Evolutionary conservation across 1,140 invertebrate genomes (phyloP), one percentile per base, ranked within the genome.

Genomic region (Lithobius niger): DNA sequence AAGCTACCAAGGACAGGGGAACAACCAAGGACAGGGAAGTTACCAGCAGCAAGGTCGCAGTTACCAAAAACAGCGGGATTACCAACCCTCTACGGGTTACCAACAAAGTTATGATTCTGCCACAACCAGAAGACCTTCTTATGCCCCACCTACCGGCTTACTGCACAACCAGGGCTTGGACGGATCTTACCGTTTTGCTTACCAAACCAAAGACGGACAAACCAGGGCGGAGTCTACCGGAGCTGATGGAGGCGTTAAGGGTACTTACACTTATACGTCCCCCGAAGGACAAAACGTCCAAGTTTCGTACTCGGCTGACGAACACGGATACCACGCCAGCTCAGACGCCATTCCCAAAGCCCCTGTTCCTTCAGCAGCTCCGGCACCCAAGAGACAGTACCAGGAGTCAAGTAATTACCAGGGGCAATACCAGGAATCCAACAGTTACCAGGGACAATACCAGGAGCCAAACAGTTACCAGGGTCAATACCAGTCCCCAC

Each of bases 141-240:
- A 13, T 13, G 31, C 31, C 18, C 31, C 31, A 40, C 44, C 44
- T 15, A 19, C 44, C 22, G 19, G 19, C 22, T 6, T 47, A 18
- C 6, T 47, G 6, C 6, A 47, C 19, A 6, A 47, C 6, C 44
- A 47, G 4, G 19, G 10, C 10, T 47, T 47, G 22, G 44, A 47
- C 22, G 86, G 86, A 21, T 85, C 83, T 44, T 89, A 88, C 69
- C 88, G 86, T 16, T 89, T 89, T 66, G 88, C 88, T 26, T 91
- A 89, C 67, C 86, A 90, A 67, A 85, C 85, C 1, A 86, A 84
- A 13, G 85, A 89, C 64, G 86, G 87, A n/a, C 85, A 83, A 18
- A 88, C 90, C 75, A 89, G 89, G 62, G 86, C 89, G 66, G 86
- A 91, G 68, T 88, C 84, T 1, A 69, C 86, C 56, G 86, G 86